Evolutionary conservation across 2,113 vertebrate species (phyloP).

Genomic region (Helogale parvula): DNA sequence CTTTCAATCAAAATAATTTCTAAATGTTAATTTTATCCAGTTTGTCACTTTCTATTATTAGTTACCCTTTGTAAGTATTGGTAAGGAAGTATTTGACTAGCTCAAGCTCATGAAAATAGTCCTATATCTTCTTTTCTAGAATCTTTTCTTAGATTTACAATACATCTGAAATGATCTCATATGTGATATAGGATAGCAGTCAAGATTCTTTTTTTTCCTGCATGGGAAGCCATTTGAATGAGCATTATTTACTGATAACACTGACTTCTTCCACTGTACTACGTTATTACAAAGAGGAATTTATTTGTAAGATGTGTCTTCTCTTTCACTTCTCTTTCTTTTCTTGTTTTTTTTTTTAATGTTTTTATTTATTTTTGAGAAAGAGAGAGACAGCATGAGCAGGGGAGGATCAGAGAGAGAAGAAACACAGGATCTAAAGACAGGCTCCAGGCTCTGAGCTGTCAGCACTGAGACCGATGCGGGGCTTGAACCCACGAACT

Average conservation of each 20-base stretch:
- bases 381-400: no score
- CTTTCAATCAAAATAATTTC: not conserved
- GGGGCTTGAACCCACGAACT: no score
- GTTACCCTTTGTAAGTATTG: not conserved
- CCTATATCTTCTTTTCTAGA: not conserved
- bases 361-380: no score
- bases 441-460: no score
- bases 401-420: no score
- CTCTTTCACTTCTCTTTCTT: not conserved
- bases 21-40: not conserved
- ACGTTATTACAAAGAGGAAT: not conserved
- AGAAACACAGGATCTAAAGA: no score
- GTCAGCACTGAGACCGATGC: no score
- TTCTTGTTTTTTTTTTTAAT: no score
- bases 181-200: rapidly evolving
- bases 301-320: not conserved
- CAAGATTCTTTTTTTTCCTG: not conserved
- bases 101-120: not conserved
- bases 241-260: not conserved
- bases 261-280: not conserved
- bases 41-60: not conserved
- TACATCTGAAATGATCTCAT: not conserved
- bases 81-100: not conserved
- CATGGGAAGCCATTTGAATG: not conserved
- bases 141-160: not conserved